Conservation (phyloP, 2,113 vertebrate genomes). For the Limnothrissa miodon region DNA sequence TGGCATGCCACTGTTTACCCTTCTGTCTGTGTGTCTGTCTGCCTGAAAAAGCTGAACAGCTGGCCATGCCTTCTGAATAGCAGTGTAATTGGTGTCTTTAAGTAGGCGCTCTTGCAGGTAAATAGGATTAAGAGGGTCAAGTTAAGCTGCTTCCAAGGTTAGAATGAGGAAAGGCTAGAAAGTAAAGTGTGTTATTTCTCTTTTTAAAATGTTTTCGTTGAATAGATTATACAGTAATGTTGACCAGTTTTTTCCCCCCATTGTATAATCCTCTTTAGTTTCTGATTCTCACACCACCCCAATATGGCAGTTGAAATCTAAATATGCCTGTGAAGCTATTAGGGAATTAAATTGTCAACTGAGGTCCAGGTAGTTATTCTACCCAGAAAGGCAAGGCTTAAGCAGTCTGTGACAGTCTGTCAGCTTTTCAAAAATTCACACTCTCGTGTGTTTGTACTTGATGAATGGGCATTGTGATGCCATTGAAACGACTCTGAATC, state of each 20-base stretch:
- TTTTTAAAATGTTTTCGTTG: neutral
- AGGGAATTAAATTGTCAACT: conserved; percentile 47
- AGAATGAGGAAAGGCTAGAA: neutral
- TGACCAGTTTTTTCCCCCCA: neutral
- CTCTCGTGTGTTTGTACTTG: conserved; percentile 16
- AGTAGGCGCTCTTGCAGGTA: conserved; percentile 53
- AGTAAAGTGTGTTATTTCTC: neutral
- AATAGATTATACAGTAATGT: neutral
- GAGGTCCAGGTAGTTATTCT: conserved; percentile 46
- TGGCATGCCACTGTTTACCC: neutral
- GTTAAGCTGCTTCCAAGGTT: conserved; percentile 72
- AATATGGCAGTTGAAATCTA: conserved; percentile 23
- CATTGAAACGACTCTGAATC: too few relatives aligned
- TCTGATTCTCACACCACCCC: neutral
- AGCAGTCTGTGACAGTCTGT: conserved; percentile 36
- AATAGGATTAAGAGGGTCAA: conserved; percentile 64
- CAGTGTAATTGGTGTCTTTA: conserved; percentile 37
- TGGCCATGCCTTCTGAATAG: conserved; percentile 10
- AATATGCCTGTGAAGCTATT: conserved; percentile 39
- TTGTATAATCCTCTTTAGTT: neutral
- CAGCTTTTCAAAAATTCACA: conserved; percentile 21
- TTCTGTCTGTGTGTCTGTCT: neutral
- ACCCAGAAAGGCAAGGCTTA: conserved; percentile 47
- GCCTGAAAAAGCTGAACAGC: neutral
- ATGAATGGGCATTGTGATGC: neutral